A percentile compares a stretch with the other conserved stretches of the same genome.
phyloP scores from a whole-genome alignment of 2,113 vertebrate genomes.

The Leucosticte australis region DNA sequence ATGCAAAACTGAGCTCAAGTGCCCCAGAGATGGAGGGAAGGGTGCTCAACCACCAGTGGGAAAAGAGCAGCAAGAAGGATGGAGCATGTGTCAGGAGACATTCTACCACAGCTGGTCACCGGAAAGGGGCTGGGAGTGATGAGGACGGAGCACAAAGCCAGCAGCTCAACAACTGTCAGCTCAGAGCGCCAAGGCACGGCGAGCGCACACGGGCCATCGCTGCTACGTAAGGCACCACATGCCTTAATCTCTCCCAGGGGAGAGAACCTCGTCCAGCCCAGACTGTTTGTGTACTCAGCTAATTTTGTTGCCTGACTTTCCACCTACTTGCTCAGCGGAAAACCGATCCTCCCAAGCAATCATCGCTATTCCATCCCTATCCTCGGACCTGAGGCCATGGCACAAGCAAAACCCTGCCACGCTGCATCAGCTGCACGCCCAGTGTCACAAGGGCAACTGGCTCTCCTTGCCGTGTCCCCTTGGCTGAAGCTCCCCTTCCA shows the following conservation, averaged over 20 bases:
- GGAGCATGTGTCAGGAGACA: not conserved
- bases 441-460: slow-evolving; percentile 27
- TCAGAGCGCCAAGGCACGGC: not conserved
- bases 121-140: not conserved
- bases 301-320: slow-evolving; percentile 63
- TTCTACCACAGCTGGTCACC: not conserved
- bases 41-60: not conserved
- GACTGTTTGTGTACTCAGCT: slow-evolving; percentile 65
- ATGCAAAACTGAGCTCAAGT: not conserved
- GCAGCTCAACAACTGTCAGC: slow-evolving; percentile 37
- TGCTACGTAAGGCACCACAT: slow-evolving; percentile 9
- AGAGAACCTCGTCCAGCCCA: slow-evolving; percentile 23
- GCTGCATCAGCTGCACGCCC: slow-evolving; percentile 20
- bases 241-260: slow-evolving; percentile 1
- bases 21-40: not conserved
- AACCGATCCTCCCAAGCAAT: slow-evolving; percentile 43
- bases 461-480: not conserved
- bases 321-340: slow-evolving; percentile 62
- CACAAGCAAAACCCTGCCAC: not conserved
- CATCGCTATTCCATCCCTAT: slow-evolving; percentile 45
- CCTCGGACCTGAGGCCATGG: not conserved
- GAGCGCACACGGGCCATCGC: not conserved
- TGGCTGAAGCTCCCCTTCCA: not conserved
- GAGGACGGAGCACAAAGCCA: slow-evolving; percentile 40
- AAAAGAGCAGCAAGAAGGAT: not conserved